Conservation (phyloP, 2,113 vertebrate species). For the Gracilinanus agilis region DNA sequence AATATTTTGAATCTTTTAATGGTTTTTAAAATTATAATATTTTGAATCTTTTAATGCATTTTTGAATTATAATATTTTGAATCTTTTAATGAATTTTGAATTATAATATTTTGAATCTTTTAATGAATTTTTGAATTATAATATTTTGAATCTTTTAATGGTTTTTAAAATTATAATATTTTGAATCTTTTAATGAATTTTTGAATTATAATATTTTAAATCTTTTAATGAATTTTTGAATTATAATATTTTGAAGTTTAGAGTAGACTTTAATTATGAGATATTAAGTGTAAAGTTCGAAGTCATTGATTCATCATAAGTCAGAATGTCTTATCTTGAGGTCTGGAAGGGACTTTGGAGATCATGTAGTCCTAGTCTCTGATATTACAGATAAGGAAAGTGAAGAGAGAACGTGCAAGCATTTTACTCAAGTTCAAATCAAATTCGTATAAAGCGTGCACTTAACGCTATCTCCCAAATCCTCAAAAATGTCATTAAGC, state of each 20-base stretch:
- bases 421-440: background rate
- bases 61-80: background rate
- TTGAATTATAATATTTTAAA: background rate
- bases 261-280: background rate
- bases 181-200: background rate
- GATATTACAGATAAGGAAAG: background rate
- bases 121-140: background rate
- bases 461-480: slow-evolving; percentile 39
- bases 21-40: background rate
- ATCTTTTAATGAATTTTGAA: background rate
- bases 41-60: background rate
- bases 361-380: background rate
- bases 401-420: background rate
- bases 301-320: background rate
- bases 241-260: background rate
- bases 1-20: no score
- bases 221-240: no score
- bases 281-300: background rate
- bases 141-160: no score
- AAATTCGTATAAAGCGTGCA: background rate
- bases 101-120: background rate
- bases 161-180: background rate
- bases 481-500: background rate
- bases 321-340: background rate
- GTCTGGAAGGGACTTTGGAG: background rate